Evolutionary conservation across 2,113 vertebrate genomes (phyloP).

Genomic region (Eptesicus fuscus): DNA sequence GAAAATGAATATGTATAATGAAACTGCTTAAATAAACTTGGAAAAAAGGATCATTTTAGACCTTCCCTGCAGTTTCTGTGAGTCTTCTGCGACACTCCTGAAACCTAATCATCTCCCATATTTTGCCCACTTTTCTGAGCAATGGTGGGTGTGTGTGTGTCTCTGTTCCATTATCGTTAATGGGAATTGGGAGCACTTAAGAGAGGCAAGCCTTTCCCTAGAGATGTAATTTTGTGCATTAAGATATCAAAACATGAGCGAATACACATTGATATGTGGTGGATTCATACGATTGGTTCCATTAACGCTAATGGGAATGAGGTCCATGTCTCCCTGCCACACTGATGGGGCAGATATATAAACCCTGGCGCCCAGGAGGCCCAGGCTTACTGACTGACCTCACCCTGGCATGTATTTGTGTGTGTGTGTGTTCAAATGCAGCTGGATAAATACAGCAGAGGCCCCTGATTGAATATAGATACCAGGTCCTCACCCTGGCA

Average conservation of each 20-base stretch:
- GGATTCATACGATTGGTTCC: constrained; percentile 70
- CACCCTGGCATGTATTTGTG: background rate
- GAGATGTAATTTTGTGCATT: constrained; percentile 60
- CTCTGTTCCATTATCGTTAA: constrained; percentile 60
- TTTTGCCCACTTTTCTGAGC: constrained; percentile 50
- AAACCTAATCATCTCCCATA: constrained; percentile 55
- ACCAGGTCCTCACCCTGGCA: background rate
- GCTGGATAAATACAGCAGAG: constrained; percentile 29
- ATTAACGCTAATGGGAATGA: constrained; percentile 69
- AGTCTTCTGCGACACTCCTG: background rate
- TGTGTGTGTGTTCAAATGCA: constrained; percentile 55
- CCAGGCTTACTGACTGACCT: constrained; percentile 15
- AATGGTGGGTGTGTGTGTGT: background rate
- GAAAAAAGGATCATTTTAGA: constrained; percentile 4
- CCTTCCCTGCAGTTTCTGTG: background rate
- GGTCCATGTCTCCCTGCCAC: constrained; percentile 52
- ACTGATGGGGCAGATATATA: constrained; percentile 25
- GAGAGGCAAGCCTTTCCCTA: constrained; percentile 52
- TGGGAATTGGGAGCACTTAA: constrained; percentile 45
- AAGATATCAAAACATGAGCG: constrained; percentile 62
- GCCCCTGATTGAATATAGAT: background rate
- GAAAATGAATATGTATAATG: background rate
- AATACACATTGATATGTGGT: rapidly evolving
- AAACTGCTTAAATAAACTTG: constrained; percentile 30
- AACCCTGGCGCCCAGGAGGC: constrained; percentile 18